A percentile compares a stretch with the other conserved stretches of the same genome.
These are phyloP conservation scores for Plutomurus gul DNA, from an alignment of 1,140 invertebrate genomes.

Conservation along the genomic window DNA sequence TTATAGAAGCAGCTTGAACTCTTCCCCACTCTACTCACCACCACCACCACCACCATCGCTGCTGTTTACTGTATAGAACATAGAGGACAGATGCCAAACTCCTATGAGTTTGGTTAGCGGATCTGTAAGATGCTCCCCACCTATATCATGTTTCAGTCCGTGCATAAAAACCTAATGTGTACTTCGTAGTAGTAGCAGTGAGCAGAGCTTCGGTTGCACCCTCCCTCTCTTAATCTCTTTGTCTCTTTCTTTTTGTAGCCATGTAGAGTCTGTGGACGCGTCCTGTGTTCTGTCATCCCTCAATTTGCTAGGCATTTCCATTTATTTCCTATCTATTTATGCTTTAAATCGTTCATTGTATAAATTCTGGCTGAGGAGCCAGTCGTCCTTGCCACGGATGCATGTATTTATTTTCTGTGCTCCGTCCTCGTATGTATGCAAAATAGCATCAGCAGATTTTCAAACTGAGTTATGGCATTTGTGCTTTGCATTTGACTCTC, in stretches of 20 bases:
- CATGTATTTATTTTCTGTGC: no score
- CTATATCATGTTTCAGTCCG: neutral
- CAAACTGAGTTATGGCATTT: no score
- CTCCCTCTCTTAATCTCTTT: neutral
- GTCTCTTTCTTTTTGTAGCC: no score
- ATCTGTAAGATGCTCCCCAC: neutral
- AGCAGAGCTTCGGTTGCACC: neutral
- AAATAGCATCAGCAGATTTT: no score
- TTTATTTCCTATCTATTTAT: neutral
- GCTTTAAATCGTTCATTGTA: neutral
- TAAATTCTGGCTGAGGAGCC: neutral
- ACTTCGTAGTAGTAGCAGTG: neutral
- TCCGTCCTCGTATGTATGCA: no score
- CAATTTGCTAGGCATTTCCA: conserved; percentile 10
- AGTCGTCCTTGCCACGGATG: neutral
- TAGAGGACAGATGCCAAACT: neutral
- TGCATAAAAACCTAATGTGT: neutral
- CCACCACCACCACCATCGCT: no score
- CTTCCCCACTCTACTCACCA: no score
- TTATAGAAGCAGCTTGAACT: no score
- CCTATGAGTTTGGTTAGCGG: neutral
- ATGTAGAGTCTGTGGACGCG: neutral
- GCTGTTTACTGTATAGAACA: no score
- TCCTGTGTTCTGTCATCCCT: neutral
- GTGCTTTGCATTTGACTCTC: no score